phyloP scores from a whole-genome alignment of 2,113 vertebrate species.

The Leptobrachium ailaonicum region DNA sequence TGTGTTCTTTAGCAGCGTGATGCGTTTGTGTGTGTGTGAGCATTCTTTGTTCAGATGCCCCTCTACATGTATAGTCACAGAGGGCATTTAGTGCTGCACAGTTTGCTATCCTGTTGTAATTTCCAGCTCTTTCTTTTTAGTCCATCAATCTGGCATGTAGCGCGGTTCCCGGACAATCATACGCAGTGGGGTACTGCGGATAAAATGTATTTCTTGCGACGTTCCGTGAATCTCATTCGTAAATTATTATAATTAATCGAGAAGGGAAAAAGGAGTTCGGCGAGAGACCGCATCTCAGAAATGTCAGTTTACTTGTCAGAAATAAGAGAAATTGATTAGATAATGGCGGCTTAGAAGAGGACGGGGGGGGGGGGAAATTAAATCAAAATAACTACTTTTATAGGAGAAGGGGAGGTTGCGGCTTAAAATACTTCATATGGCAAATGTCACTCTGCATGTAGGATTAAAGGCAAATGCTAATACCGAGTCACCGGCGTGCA shows the following conservation, averaged over 20 bases:
- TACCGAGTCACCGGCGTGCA: background rate
- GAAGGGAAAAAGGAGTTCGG: background rate
- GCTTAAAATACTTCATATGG: constrained; percentile 28
- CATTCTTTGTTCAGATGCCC: constrained; percentile 7
- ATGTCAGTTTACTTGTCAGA: constrained; percentile 12
- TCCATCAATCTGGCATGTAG: constrained; percentile 42
- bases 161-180: constrained; percentile 25
- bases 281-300: constrained; percentile 9
- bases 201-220: constrained; percentile 22
- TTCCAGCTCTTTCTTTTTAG: constrained; percentile 25
- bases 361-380: background rate
- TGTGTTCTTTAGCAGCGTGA: constrained; percentile 8
- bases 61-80: constrained; percentile 1
- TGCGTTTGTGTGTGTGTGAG: background rate
- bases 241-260: constrained; percentile 48
- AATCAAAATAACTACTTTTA: constrained; percentile 24
- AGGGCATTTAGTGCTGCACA: constrained; percentile 7
- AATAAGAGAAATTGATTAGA: constrained; percentile 46
- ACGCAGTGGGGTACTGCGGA: constrained; percentile 34
- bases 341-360: constrained; percentile 14
- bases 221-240: constrained; percentile 33
- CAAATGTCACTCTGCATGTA: constrained; percentile 16
- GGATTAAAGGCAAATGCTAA: constrained; percentile 22
- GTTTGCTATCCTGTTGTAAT: constrained; percentile 33
- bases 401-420: constrained; percentile 10